Base-by-base conservation (phyloP, 2,113 vertebrate genomes). In the Paratilapia polleni region DNA sequence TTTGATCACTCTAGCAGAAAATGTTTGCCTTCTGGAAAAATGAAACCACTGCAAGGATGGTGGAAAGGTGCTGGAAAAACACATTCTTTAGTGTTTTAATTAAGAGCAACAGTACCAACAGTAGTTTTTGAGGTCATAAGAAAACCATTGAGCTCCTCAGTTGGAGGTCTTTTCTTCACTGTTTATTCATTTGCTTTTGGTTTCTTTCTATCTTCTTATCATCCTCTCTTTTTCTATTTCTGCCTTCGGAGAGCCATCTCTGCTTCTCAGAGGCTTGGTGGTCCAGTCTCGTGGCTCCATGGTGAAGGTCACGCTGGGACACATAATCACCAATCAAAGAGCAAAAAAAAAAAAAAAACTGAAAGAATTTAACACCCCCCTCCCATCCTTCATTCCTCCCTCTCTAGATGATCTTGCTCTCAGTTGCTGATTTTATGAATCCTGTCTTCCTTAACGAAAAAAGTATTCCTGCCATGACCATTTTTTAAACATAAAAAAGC, bases 201-300 rank as follows among this genome's bases (percentile, higher is more conserved):
- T 22, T 57, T 20, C 12, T 38, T 73, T 73, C 31, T 26, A 54
- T 60, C 41, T 26, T 60, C 26, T 31, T 43, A n/a, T 13, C 79
- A 17, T 41, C 61, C 9, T 63, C 52, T 28, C 2, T 28, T 11
- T 17, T 20, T 81, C 22, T 31, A 17, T 31, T 28, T 49, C 62
- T 66, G 31, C 24, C 34, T 43, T 68, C 68, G 34, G 26, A 73
- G 68, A 73, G 61, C n/a, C 38, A 54, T 64, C 13, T 47, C 24
- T n/a, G 10, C 36, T 26, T 77, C 60, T 79, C 34, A 61, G 41
- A 52, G 59, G 47, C 38, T 31, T 82, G 87, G 85, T 89, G 88
- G 84, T 90, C 80, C 80, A 52, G 82, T 89, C 82, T 87, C 77
- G 59, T 81, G 90, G 85, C 89, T 84, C 64, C 43, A 81, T 57